Base-by-base conservation (phyloP, 2,888 invertebrate genomes). In the Stegana nigrithorax region DNA sequence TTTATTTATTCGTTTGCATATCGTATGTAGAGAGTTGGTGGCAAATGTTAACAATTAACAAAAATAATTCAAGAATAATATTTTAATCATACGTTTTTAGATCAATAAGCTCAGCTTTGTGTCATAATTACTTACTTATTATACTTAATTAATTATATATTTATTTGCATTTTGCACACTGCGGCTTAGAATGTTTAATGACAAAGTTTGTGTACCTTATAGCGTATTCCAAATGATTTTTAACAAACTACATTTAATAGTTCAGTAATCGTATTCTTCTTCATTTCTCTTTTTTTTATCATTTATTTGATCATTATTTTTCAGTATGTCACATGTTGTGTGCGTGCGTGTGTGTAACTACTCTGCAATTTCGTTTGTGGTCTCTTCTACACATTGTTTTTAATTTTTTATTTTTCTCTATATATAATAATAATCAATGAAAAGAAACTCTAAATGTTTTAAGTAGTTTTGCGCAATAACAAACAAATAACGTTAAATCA, bases 131-230 rank as follows among this genome's bases (percentile, higher is more conserved):
- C 14, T 29, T 29, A 10, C 29, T 29, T 39, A 39, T 39, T 39
- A 39, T 39, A 14, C 12, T 8, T 5, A n/a, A 4, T 7, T 36
- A 1, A 78, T 78, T 76, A 79, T 64, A 67, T 72, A 78, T 80
- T 82, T 78, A 75, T 79, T 83, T 81, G 83, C 82, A 82, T 84
- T 83, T 80, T 81, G 83, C 83, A 83, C 83, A 84, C 83, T 84
- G 81, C 82, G 83, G 82, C 81, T 83, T 83, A 78, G 73, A 81
- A 76, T 73, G 73, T 81, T 81, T 72, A 68, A 71, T 58, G 59
- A 77, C 68, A 67, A 73, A 58, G 59, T 68, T 70, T 63, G 67
- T 72, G 70, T 76, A 68, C 66, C 66, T 66, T 45, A 59, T 67
- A 69, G 73, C 64, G 17, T n/a, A 58, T 53, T 69, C 63, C 59